A percentile compares a stretch with the other conserved stretches of the same genome.
phyloP scores from a whole-genome alignment of 2,888 invertebrate species.

The Cosmia trapezina region DNA sequence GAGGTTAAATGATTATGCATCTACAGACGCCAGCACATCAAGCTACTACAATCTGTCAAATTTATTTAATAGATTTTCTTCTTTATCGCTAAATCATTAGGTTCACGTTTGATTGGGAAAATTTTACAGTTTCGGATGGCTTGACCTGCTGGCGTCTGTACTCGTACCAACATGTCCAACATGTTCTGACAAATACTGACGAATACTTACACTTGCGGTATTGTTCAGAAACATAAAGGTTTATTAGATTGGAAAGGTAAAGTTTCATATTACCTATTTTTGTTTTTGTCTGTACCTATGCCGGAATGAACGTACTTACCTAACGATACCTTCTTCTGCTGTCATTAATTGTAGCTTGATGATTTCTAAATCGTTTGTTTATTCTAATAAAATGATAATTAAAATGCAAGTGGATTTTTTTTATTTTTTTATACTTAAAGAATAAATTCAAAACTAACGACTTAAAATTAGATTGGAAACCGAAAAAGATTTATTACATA shows the following conservation, averaged over 20 bases:
- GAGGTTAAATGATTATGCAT: neutral
- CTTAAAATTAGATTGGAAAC: conserved; percentile 44
- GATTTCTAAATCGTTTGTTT: neutral
- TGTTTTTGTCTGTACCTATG: no score
- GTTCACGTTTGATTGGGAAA: no score
- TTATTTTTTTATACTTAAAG: neutral
- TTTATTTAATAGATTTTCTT: no score
- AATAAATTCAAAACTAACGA: conserved; percentile 2
- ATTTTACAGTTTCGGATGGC: no score
- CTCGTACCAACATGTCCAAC: conserved; percentile 9
- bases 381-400: conserved; percentile 13
- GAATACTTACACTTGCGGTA: neutral
- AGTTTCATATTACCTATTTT: neutral
- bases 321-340: no score
- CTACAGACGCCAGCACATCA: no score
- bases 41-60: no score
- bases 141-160: no score
- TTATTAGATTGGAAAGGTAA: neutral
- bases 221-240: neutral
- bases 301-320: no score
- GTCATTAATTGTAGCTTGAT: no score
- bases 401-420: neutral
- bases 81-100: no score
- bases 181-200: neutral
- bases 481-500: conserved; percentile 56